Conservation (phyloP, 2,888 invertebrate species). For the Spicauda simplicius region DNA sequence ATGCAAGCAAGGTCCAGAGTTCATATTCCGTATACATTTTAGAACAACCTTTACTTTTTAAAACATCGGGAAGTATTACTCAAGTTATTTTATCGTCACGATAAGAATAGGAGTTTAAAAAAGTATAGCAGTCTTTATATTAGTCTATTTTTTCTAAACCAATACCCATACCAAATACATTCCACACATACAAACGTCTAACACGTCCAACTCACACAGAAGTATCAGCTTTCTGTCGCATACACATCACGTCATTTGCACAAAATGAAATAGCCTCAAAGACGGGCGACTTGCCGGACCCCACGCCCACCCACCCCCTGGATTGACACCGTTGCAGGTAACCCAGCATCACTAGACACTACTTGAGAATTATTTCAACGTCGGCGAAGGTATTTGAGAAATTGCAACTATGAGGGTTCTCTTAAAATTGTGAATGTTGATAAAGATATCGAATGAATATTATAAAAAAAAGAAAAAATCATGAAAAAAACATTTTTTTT, state of each 20-base stretch:
- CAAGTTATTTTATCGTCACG: too few species aligned
- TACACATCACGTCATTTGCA: constrained; percentile 72
- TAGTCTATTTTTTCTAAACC: neutral
- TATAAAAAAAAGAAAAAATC: too few species aligned
- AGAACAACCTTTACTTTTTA: too few species aligned
- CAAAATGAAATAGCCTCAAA: constrained; percentile 79
- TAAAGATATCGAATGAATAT: too few species aligned
- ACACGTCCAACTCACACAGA: constrained; percentile 21
- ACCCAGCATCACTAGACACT: constrained; percentile 34
- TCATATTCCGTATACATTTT: too few species aligned
- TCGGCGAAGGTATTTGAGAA: constrained; percentile 8
- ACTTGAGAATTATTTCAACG: constrained; percentile 31
- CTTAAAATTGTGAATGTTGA: too few species aligned
- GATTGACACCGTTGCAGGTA: constrained; percentile 35
- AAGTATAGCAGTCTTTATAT: too few species aligned
- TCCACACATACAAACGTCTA: neutral
- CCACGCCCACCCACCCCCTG: constrained; percentile 44
- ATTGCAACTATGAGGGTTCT: too few species aligned
- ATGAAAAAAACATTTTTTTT: too few species aligned
- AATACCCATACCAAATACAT: neutral
- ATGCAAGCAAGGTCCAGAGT: too few species aligned
- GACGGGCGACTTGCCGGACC: constrained; percentile 59
- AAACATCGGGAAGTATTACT: too few species aligned
- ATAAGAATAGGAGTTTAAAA: too few species aligned
- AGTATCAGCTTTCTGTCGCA: constrained; percentile 40